phyloP scores from a whole-genome alignment of 2,888 invertebrate genomes.

The Ophioninae sp. region DNA sequence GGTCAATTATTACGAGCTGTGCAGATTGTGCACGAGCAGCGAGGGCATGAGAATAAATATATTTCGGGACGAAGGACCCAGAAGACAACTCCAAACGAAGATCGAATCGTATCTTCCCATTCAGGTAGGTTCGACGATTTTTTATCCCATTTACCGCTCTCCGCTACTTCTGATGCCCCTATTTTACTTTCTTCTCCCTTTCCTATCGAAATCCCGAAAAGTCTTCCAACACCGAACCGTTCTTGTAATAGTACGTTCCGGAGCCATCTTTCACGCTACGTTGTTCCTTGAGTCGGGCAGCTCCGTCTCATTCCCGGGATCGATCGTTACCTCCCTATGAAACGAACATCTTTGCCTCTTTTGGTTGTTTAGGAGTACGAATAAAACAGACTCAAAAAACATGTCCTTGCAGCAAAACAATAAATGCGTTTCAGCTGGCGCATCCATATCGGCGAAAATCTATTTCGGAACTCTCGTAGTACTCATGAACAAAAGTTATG shows the following conservation, averaged over 20 bases:
- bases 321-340: neutral
- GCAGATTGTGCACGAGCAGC: constrained; percentile 86
- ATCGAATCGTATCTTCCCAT: constrained; percentile 86
- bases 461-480: neutral
- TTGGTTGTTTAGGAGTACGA: neutral
- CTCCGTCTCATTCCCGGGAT: neutral
- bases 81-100: constrained; percentile 85
- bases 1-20: constrained; percentile 88
- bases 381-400: neutral
- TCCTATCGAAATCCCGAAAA: neutral
- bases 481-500: neutral
- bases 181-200: neutral
- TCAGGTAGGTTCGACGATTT: constrained; percentile 81
- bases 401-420: neutral
- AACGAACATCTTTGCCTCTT: neutral
- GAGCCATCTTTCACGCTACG: neutral
- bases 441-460: neutral
- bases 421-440: neutral
- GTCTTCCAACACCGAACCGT: neutral
- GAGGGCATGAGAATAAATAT: constrained; percentile 86
- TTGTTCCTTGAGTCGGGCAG: neutral
- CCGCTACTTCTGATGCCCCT: neutral
- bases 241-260: neutral
- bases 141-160: neutral
- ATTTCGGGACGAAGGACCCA: constrained; percentile 86